Base-by-base conservation (phyloP, 2,888 invertebrate species). In the Gymnoscelis rufifasciata region DNA sequence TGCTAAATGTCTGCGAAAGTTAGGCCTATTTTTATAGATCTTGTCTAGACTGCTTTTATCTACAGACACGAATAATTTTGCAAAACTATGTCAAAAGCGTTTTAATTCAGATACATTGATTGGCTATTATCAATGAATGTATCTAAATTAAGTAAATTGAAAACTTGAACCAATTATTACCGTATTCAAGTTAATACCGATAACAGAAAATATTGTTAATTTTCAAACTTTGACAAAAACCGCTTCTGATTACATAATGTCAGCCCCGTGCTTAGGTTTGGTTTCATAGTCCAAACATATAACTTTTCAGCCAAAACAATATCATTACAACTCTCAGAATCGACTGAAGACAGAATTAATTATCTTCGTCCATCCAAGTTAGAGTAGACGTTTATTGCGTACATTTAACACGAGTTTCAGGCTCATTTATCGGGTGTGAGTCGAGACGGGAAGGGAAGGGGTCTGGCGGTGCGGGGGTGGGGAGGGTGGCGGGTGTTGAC, bases 351-450 rank as follows among this genome's bases (percentile, higher is more conserved):
- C 50, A 46, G 28, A 50, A 52, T 54, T 43, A 52, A 52, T 50
- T 47, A 50, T 49, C 40, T 14, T 8, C 37, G 57, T 61, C 61
- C 43, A 52, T 57, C 52, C 40, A 47, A 54, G 40, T 59, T 38
- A 52, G 51, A 62, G 60, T 56, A 62, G 64, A 64, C 57, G 60
- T 59, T 60, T 52, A 63, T 66, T 67, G 58, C 66, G 63, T 65
- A 60, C 71, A 71, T 69, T 75, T 73, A 74, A 74, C 68, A 66
- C 65, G 61, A 70, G 70, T 75, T 73, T 69, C 68, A 66, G 68
- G 62, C 66, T 72, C 73, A 71, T 76, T 79, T 78, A 71, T 70
- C 59, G 66, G 62, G 60, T 62, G 65, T 52, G 51, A 61, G 59
- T 61, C 62, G 68, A 69, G 74, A 71, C 70, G 71, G 66, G 59